Evolutionary conservation across 2,888 invertebrate genomes (phyloP), one percentile per base, ranked within the genome.

Genomic region (Vannuccia rotundouncinata): DNA sequence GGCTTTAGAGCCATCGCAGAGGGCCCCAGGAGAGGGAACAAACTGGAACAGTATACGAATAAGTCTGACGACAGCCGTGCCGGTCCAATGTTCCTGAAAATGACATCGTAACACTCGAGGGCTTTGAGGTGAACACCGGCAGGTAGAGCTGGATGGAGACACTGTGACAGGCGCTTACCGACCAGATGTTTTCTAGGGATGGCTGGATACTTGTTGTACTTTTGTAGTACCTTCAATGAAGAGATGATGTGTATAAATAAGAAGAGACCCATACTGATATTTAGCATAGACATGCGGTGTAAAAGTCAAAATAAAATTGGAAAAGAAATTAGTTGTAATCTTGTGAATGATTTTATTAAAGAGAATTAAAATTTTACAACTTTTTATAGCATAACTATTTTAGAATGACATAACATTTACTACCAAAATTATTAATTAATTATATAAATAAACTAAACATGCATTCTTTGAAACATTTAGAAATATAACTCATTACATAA

Each of bases 41-140:
- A 90, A 13, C 95, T 95, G 88, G 89, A 86, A 76, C 88, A 90
- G 81, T 84, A 86, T 22, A 88, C 83, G 86, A 94, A 94, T 80
- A 94, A 89, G 85, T 94, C 94, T 84, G 92, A 92, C 79, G 93
- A 92, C 81, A 94, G 89, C 25, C 88, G 90, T 85, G 92, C 92
- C 77, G 93, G 92, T 81, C 94, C 94, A 89, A 95, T 93, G 85
- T 92, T 93, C 86, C 92, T 92, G 89, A 95, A 95, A 86, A 95
- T 93, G 83, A 93, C 92, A 86, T 93, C 93, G 88, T 95, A 95
- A 0, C 94, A 94, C 89, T 95, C 95, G 83, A 95, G 89, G 28
- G 94, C 94, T 88, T 94, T 95, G 82, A 95, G 89, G 88, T 95
- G 95, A 29, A 95, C 95, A 45, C 95, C 95, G 79, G 93, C 93